Base-by-base conservation (phyloP, 2,113 vertebrate genomes). In the Oncorhynchus tshawytscha region DNA sequence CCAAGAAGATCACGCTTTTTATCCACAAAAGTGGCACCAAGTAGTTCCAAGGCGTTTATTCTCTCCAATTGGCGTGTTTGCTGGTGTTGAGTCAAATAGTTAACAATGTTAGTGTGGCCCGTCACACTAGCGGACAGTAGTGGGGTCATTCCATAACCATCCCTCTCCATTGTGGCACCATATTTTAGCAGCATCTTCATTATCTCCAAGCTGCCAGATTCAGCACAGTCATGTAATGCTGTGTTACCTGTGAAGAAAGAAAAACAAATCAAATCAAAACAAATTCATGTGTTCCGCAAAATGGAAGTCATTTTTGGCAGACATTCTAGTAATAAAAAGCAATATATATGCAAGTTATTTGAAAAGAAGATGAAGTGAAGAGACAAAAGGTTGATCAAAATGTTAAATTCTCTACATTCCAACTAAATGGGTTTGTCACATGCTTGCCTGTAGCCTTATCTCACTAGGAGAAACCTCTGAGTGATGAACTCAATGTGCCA, bases 171-270 rank as follows among this genome's bases (percentile, higher is more conserved):
- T 75, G 94, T 94, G 59, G 98, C 97, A 62, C 96, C 95, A n/a
- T 95, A 99, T 81, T 97, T 96, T 22, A 99, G 94, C 78, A 99
- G 94, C 96, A 98, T 96, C 88, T 96, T 95, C 97, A 99, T 99
- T 81, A 99, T 99, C 86, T 99, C 98, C 83, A 99, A 77, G 86
- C 98, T 99, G 80, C 98, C 98, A n/a, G 98, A 99, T 88, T 99
- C 98, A 0, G 98, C 98, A 74, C 98, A 99, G 84, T 99, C 98
- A 74, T 99, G 97, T 80, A 99, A 92, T 0, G 98, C 98, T 0
- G 97, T 99, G 86, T 99, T 99, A 84, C 98, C 98, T 99, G 80
- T 29, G 67, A 84, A 88, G 11, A 79, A 84, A 75, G 3, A 80
- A 77, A 45, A 2, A n/a, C 3, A 8, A 66, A 15, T 66, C n/a